phyloP scores from a whole-genome alignment of 2,113 vertebrate species.

The Hemibates koningsi region DNA sequence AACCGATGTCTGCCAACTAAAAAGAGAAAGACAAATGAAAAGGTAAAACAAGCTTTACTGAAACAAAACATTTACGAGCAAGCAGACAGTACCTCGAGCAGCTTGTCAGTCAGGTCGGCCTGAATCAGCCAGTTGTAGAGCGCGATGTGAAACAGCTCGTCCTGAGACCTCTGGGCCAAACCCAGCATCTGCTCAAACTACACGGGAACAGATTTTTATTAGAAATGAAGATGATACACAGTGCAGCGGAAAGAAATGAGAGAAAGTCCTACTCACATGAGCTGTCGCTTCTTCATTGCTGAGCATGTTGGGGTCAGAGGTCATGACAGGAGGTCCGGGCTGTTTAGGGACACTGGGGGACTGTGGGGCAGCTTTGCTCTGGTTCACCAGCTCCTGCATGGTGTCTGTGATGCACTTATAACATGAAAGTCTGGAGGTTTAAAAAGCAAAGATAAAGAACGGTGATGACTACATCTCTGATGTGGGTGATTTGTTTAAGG shows the following conservation, averaged over 20 bases:
- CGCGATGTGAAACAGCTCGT: slow-evolving; percentile 95
- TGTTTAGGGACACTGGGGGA: slow-evolving; percentile 98
- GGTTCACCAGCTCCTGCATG: slow-evolving; percentile 95
- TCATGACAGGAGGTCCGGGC: slow-evolving; percentile 89
- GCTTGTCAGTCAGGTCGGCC: slow-evolving; percentile 88
- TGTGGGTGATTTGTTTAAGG: not conserved
- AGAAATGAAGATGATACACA: not conserved
- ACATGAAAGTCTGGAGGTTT: slow-evolving; percentile 77
- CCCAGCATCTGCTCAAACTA: slow-evolving; percentile 95
- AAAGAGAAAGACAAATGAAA: not conserved
- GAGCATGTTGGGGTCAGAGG: slow-evolving; percentile 97
- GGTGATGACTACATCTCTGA: not conserved
- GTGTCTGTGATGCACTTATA: slow-evolving; percentile 98
- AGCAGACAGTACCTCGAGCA: slow-evolving; percentile 81
- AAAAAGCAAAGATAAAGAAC: not conserved
- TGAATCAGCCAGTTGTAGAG: slow-evolving; percentile 98
- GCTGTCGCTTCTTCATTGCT: slow-evolving; percentile 96
- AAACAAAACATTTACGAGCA: not conserved
- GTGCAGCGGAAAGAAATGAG: not conserved
- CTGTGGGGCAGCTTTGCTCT: slow-evolving; percentile 95
- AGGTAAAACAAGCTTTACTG: not conserved
- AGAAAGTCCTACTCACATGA: slow-evolving; percentile 77
- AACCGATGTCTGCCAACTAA: not conserved
- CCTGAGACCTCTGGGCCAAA: slow-evolving; percentile 88
- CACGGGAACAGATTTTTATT: not conserved